A percentile compares a stretch with the other conserved stretches of the same genome.
These are phyloP conservation scores for Poeciliopsis infans DNA, from an alignment of 2,797 vertebrate species.

Conservation along the genomic window DNA sequence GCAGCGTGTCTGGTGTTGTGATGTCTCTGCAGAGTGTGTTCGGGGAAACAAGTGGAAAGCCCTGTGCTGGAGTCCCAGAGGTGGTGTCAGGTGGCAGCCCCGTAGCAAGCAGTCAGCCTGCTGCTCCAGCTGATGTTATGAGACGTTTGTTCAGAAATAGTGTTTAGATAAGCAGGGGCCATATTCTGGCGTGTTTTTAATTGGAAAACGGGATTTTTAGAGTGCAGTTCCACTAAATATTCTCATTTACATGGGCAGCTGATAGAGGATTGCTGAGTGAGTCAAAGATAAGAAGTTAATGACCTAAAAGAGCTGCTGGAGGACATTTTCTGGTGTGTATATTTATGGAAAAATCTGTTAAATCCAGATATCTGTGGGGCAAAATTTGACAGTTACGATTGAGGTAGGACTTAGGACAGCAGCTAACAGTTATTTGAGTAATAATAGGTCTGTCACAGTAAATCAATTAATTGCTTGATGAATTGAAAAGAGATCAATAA, in stretches of 20 bases:
- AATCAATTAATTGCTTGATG: too few species aligned
- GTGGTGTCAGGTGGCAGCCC: constrained; percentile 41
- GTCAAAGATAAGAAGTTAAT: constrained; percentile 5
- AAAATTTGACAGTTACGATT: not conserved
- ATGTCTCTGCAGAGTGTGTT: constrained; percentile 15
- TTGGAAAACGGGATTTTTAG: not conserved
- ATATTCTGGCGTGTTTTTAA: not conserved
- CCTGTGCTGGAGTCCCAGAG: constrained; percentile 30
- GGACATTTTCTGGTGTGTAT: not conserved
- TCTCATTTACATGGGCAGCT: constrained; percentile 12
- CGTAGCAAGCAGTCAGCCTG: constrained; percentile 13
- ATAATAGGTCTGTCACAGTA: not conserved
- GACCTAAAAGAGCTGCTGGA: not conserved
- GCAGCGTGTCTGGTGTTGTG: constrained; percentile 30
- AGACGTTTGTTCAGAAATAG: not conserved
- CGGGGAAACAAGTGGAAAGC: constrained; percentile 3
- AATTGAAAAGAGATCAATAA: too few species aligned
- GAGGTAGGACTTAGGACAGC: not conserved
- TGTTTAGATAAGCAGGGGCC: not conserved
- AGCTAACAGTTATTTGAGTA: not conserved
- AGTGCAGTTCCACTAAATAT: not conserved
- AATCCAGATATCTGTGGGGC: not conserved
- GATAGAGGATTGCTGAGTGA: not conserved
- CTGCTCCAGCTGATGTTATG: constrained; percentile 5
- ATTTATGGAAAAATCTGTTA: constrained; percentile 9